Percentiles rank a stretch among this genome's conserved stretches.
Conservation (phyloP, 2,888 invertebrate species). For the Helleia helle region DNA sequence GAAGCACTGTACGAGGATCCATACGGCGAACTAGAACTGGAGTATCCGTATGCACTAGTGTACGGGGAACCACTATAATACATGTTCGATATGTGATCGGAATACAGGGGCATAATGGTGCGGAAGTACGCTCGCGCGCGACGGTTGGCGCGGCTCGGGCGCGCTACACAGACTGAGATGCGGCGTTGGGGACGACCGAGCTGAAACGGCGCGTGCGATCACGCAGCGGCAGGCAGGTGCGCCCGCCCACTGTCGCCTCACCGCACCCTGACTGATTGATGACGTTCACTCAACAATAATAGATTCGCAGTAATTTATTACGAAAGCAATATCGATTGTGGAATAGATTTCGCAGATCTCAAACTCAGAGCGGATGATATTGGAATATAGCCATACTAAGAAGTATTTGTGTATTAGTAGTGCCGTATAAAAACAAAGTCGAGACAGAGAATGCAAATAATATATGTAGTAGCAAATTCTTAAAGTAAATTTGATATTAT, state of each 20-base stretch:
- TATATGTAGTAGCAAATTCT: no score
- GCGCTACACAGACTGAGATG: constrained; percentile 47
- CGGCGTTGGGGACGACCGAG: constrained; percentile 26
- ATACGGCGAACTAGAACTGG: constrained; percentile 52
- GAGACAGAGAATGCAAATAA: no score
- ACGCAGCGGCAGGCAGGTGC: constrained; percentile 19
- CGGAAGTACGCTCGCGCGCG: constrained; percentile 33
- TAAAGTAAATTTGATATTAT: no score
- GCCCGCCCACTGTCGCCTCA: constrained; percentile 32
- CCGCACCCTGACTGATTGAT: constrained; percentile 57
- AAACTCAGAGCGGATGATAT: no score
- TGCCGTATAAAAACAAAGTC: no score
- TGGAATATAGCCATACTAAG: no score
- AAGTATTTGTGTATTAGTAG: no score
- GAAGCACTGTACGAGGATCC: constrained; percentile 67
- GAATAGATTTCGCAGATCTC: no score
- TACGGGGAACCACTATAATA: constrained; percentile 66
- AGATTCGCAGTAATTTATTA: constrained; percentile 24
- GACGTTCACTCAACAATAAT: constrained; percentile 53
- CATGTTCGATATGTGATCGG: constrained; percentile 78
- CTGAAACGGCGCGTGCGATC: constrained; percentile 30
- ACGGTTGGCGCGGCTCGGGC: constrained; percentile 26
- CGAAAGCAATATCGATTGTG: constrained; percentile 12
- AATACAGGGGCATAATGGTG: constrained; percentile 77
- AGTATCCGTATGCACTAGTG: constrained; percentile 59